These are phyloP conservation scores for Phataginus tricuspis DNA, from an alignment of 2,797 vertebrate species.

Conservation along the genomic window DNA sequence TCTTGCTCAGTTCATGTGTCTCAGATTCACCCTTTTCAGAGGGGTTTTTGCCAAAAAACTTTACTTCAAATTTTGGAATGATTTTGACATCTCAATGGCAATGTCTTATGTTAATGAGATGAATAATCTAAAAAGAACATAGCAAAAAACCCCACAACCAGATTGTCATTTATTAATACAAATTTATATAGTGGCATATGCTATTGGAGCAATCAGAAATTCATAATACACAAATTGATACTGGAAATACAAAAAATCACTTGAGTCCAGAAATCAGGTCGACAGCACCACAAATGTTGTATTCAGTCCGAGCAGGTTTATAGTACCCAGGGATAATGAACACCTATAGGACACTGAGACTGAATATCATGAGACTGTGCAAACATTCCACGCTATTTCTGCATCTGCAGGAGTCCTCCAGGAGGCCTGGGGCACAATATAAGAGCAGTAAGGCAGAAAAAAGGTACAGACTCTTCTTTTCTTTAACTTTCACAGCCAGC, in stretches of 20 bases:
- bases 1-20: neutral
- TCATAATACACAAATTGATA: constrained; percentile 69
- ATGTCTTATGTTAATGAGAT: neutral
- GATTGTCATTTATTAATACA: constrained; percentile 80
- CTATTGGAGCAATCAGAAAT: constrained; percentile 74
- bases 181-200: constrained; percentile 71
- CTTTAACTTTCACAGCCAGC: constrained; percentile 24
- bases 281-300: constrained; percentile 78
- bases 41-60: neutral
- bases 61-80: neutral
- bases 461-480: neutral
- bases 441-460: constrained; percentile 24
- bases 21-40: neutral
- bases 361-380: neutral
- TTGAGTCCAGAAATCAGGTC: constrained; percentile 74
- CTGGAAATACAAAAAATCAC: constrained; percentile 77
- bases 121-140: constrained; percentile 45
- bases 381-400: neutral
- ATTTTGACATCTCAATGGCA: neutral
- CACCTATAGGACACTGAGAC: neutral
- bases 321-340: constrained; percentile 2
- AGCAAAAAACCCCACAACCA: constrained; percentile 61
- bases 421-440: neutral
- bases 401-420: neutral
- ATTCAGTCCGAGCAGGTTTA: constrained; percentile 54